phyloP scores from a whole-genome alignment of 2,113 vertebrate genomes.

The Notarius quadriscutis region DNA sequence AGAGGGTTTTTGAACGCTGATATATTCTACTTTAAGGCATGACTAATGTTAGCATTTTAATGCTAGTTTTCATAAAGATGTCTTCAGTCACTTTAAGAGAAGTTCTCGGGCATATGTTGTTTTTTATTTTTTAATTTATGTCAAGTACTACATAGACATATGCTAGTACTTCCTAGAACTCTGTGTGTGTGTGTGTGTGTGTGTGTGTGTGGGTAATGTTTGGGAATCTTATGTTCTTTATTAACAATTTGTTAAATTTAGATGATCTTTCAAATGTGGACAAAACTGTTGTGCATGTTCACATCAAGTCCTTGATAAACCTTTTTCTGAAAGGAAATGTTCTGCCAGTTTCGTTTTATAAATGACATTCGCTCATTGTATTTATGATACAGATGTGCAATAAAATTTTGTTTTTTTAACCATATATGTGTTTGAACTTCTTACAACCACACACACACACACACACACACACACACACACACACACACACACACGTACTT shows the following conservation, averaged over 20 bases:
- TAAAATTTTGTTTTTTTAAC: background rate
- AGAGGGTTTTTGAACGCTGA: background rate
- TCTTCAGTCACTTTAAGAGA: background rate
- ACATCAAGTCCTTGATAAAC: background rate
- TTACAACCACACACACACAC: background rate
- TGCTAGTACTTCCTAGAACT: background rate
- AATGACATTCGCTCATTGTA: background rate
- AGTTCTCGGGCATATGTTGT: background rate
- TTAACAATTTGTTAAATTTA: background rate
- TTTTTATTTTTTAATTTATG: background rate
- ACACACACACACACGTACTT: background rate
- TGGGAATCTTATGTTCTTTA: background rate
- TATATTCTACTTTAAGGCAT: background rate
- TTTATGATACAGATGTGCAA: background rate
- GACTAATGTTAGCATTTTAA: constrained; percentile 1
- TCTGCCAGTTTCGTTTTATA: background rate
- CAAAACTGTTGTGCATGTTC: background rate
- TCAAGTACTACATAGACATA: background rate
- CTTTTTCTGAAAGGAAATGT: background rate
- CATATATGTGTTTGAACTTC: background rate
- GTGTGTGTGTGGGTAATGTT: background rate
- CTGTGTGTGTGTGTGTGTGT: background rate
- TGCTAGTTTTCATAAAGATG: background rate
- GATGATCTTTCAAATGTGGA: background rate
- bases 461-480: background rate